Conservation (phyloP, 2,113 vertebrate species). For the Acanthochromis polyacanthus region DNA sequence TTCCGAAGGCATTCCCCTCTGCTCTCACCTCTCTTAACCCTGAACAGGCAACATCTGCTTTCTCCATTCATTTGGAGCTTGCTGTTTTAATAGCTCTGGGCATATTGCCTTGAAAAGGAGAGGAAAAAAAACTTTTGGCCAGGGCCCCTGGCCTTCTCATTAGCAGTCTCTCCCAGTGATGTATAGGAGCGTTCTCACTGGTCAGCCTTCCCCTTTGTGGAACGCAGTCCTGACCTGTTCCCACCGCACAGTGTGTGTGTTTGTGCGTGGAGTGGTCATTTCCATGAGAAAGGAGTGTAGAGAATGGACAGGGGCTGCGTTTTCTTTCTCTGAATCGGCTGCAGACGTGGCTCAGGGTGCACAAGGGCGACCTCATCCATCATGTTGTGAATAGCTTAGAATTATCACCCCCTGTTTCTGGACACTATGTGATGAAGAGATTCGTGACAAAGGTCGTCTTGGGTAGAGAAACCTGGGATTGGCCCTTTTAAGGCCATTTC, state of each 20-base stretch:
- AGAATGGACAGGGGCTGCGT: slow-evolving; percentile 76
- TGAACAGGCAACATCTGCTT: slow-evolving; percentile 79
- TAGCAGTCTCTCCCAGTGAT: slow-evolving; percentile 69
- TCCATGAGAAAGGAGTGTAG: slow-evolving; percentile 79
- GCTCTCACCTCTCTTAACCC: slow-evolving; percentile 82
- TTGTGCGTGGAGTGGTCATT: slow-evolving; percentile 63
- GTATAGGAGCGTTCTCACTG: slow-evolving; percentile 69
- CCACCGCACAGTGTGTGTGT: slow-evolving; percentile 56
- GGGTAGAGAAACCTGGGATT: slow-evolving; percentile 37
- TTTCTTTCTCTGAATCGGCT: slow-evolving; percentile 57
- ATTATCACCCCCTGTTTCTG: slow-evolving; percentile 57
- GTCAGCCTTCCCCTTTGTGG: slow-evolving; percentile 78
- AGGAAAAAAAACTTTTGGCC: slow-evolving; percentile 58
- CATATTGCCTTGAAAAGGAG: slow-evolving; percentile 72
- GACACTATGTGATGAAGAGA: slow-evolving; percentile 64
- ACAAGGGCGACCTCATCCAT: slow-evolving; percentile 71
- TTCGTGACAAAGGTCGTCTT: slow-evolving; percentile 67
- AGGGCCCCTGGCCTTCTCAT: slow-evolving; percentile 75
- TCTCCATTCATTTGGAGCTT: slow-evolving; percentile 73
- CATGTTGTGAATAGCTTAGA: slow-evolving; percentile 68
- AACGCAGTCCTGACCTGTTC: slow-evolving; percentile 78
- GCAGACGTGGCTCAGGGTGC: slow-evolving; percentile 52
- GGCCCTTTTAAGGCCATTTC: slow-evolving; percentile 36
- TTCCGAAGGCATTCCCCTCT: slow-evolving; percentile 66
- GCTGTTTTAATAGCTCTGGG: slow-evolving; percentile 78